Conservation (phyloP, 2,797 vertebrate genomes). For the Gila robusta region DNA sequence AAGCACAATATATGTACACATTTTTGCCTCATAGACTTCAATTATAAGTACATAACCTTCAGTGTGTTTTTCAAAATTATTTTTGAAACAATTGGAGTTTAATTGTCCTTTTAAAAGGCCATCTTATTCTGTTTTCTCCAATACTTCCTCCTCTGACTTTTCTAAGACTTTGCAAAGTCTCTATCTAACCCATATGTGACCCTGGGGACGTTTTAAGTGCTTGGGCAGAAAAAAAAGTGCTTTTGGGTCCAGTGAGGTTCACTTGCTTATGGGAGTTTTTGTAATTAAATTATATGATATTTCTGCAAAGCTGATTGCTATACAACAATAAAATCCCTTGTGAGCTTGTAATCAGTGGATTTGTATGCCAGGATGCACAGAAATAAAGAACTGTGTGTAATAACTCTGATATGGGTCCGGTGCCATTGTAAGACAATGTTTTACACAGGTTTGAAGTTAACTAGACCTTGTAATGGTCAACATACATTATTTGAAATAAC, state of each 20-base stretch:
- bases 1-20: background rate
- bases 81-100: background rate
- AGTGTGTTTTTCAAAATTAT: background rate
- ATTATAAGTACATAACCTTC: background rate
- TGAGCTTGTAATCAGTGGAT: slow-evolving; percentile 4
- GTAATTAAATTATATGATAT: slow-evolving; percentile 12
- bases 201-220: slow-evolving; percentile 17
- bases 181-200: background rate
- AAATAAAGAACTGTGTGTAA: background rate
- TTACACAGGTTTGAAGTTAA: background rate
- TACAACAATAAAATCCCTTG: background rate
- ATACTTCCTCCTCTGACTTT: slow-evolving; percentile 1
- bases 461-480: background rate
- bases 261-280: slow-evolving; percentile 4
- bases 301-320: background rate
- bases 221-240: background rate
- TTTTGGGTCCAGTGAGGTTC: slow-evolving; percentile 1
- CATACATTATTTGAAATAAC: background rate
- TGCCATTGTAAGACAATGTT: slow-evolving; percentile 19
- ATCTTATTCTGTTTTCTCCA: background rate
- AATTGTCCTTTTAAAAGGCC: background rate
- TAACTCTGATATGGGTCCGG: background rate
- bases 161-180: background rate
- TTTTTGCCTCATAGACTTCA: background rate
- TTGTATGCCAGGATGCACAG: background rate